phyloP scores from a whole-genome alignment of 2,888 invertebrate species.

The Pterostichus madidus region DNA sequence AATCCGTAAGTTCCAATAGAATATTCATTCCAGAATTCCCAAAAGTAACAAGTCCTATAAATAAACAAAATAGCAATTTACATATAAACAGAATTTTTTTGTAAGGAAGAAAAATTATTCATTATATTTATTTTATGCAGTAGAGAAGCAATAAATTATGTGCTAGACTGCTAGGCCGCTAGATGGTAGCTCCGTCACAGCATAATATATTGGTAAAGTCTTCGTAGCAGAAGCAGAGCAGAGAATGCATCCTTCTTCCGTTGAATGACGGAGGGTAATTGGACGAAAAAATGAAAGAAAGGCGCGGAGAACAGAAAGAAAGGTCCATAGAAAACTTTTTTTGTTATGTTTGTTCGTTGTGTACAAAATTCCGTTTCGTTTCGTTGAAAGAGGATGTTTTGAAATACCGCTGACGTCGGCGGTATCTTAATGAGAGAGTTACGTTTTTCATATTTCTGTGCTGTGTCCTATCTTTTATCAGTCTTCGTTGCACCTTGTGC shows the following conservation, averaged over 20 bases:
- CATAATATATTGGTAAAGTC: constrained; percentile 10
- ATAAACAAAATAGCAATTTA: constrained; percentile 27
- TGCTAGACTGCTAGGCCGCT: background rate
- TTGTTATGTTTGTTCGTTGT: constrained; percentile 59
- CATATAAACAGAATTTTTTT: constrained; percentile 9
- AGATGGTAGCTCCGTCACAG: background rate
- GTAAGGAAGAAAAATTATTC: background rate
- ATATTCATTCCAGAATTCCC: no score
- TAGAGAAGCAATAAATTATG: constrained; percentile 32
- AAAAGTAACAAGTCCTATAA: no score
- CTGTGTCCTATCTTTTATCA: constrained; percentile 25
- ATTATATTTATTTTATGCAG: constrained; percentile 48
- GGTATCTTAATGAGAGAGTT: constrained; percentile 57
- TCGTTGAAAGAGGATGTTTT: constrained; percentile 45
- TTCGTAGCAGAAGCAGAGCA: background rate
- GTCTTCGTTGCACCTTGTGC: constrained; percentile 12
- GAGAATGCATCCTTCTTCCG: constrained; percentile 44
- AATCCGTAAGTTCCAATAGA: no score
- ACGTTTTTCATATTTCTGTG: constrained; percentile 54
- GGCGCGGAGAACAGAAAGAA: constrained; percentile 38
- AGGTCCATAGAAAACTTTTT: constrained; percentile 58
- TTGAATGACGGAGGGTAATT: constrained; percentile 56
- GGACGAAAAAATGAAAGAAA: constrained; percentile 58
- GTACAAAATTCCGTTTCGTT: constrained; percentile 51
- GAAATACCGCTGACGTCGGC: constrained; percentile 46